These are phyloP conservation scores for Phalloptychus januarius DNA, from an alignment of 2,797 vertebrate species.

Conservation along the genomic window DNA sequence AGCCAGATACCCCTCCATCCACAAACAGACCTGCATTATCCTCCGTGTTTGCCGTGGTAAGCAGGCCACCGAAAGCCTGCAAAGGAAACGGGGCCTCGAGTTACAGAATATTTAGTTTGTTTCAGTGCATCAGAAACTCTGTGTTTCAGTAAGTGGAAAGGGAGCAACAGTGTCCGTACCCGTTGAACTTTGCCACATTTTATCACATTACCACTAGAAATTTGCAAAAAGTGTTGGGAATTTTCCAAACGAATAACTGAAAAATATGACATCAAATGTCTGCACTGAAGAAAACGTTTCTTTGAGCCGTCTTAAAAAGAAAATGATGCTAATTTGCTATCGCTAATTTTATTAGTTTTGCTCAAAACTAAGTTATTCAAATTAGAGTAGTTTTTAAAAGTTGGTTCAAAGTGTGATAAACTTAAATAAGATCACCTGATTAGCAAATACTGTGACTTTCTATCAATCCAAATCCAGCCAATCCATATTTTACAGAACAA, in stretches of 20 bases:
- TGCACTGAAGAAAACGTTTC: neutral
- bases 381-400: too few relatives aligned
- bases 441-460: neutral
- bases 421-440: neutral
- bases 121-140: neutral
- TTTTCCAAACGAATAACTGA: neutral
- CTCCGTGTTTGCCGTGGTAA: constrained; percentile 19
- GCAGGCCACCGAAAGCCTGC: constrained; percentile 11
- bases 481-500: neutral
- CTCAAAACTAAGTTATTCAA: too few relatives aligned
- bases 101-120: neutral
- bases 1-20: constrained; percentile 35
- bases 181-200: neutral
- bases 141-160: neutral
- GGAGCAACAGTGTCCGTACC: neutral
- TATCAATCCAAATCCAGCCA: neutral
- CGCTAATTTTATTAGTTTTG: too few relatives aligned
- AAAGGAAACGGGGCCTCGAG: constrained; percentile 7
- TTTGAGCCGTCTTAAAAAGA: too few relatives aligned
- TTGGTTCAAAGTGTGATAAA: neutral
- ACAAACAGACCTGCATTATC: constrained; percentile 21
- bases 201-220: neutral
- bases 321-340: too few relatives aligned
- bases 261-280: neutral
- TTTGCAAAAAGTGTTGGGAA: neutral